Base-by-base conservation (phyloP, 2,797 vertebrate species). In the Cuniculus paca region DNA sequence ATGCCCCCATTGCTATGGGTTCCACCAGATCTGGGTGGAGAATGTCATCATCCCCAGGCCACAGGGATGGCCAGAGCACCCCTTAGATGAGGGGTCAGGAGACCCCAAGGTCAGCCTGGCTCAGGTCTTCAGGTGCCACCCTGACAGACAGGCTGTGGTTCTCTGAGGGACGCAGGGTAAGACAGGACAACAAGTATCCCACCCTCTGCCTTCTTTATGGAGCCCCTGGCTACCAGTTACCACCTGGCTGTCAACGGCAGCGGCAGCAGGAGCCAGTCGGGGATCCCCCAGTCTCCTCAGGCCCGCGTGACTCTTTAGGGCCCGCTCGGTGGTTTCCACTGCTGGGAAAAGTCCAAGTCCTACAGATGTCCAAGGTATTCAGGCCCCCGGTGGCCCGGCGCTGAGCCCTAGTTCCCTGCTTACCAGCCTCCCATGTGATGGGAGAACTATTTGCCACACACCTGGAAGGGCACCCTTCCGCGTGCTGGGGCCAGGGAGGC, bases 311-410 rank as follows among this genome's bases (percentile, higher is more conserved):
- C 58, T 91, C 56, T 81, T 91, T 61, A 85, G 65, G n/a, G 39
- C n/a, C 75, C 78, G 42, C 52, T 77, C 20, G 5, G 39, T 22
- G 54, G 61, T 34, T 82, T 24, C 48, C 48, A 56, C 24, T 42
- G 61, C 77, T 68, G 10, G n/a, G 61, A 28, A 63, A 58, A 94
- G 68, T 31, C 75, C 83, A 54, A 63, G 42, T n/a, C 42, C 70
- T 65, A 5, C n/a, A 84, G 58, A 20, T 34, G 5, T 63, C 17
- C 45, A 60, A n/a, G 42, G 9, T 34, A 14, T 36, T 63, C 12
- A 50, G 74, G 52, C 60, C 14, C 9, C 24, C 0, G 1, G 16
- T n/a, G 12, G 31, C 58, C 70, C n/a, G 16, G 78, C 16, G 11
- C 19, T 9, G 50, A 81, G 22, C 48, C 68, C 88, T 72, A 56